phyloP scores from a whole-genome alignment of 2,113 vertebrate genomes.

The Australoheros scitulus region DNA sequence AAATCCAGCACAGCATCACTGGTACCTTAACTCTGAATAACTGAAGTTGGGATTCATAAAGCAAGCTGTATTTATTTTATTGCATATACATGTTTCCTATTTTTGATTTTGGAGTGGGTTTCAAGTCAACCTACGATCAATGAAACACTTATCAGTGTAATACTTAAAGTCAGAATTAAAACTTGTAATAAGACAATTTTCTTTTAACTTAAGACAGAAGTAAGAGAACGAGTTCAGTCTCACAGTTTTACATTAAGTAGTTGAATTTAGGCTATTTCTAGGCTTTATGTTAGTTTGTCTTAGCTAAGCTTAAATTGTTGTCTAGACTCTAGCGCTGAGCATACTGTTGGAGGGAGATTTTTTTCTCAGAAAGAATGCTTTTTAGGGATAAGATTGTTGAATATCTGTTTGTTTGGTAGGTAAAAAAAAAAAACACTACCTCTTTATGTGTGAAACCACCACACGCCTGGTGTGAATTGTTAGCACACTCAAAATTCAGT shows the following conservation, averaged over 20 bases:
- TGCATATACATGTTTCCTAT: slow-evolving; percentile 6
- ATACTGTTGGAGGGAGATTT: not conserved
- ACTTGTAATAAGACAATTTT: not conserved
- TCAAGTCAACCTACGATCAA: slow-evolving; percentile 14
- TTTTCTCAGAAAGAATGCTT: not conserved
- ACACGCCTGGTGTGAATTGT: not conserved
- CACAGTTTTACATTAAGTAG: not conserved
- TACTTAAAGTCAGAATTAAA: slow-evolving; percentile 5
- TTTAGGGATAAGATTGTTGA: not conserved
- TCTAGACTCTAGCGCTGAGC: not conserved
- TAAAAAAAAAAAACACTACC: not conserved
- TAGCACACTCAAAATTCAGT: not conserved
- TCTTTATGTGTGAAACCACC: not conserved
- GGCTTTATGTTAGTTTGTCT: not conserved
- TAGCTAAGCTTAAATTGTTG: not conserved
- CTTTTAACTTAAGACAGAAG: not conserved
- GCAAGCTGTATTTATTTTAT: slow-evolving; percentile 36
- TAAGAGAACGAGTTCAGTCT: not conserved
- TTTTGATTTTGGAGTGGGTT: slow-evolving; percentile 59
- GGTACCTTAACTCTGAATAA: slow-evolving; percentile 13
- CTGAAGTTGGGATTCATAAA: slow-evolving; percentile 31
- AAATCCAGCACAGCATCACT: not conserved
- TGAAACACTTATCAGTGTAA: slow-evolving; percentile 66
- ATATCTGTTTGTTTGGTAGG: not conserved
- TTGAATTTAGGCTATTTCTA: not conserved